Evolutionary conservation across 2,888 invertebrate species (phyloP).

Genomic region (Campaea margaritaria): DNA sequence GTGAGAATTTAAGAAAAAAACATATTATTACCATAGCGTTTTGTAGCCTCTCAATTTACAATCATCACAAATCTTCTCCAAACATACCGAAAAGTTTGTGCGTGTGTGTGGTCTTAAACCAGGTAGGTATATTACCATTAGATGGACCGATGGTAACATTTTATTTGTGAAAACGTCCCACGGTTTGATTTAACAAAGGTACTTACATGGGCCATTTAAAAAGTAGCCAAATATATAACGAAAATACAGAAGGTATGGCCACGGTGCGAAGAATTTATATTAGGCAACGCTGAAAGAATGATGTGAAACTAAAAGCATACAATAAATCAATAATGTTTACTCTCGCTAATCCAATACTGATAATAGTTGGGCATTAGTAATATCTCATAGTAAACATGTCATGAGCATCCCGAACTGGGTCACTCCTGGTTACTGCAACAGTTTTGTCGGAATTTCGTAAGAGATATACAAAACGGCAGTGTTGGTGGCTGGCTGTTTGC

Average conservation of each 20-base stretch:
- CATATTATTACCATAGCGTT: too few relatives aligned
- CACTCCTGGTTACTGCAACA: slow-evolving; percentile 71
- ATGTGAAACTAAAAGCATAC: slow-evolving; percentile 30
- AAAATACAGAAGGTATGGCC: neutral
- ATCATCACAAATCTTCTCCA: too few relatives aligned
- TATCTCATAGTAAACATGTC: slow-evolving; percentile 47
- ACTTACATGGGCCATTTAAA: too few relatives aligned
- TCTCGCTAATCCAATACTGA: slow-evolving; percentile 34
- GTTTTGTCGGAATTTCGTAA: slow-evolving; percentile 83
- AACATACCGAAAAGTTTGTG: too few relatives aligned
- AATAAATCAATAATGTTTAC: slow-evolving; percentile 38
- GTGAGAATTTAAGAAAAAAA: too few relatives aligned
- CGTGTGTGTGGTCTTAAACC: too few relatives aligned
- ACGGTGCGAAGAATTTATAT: neutral
- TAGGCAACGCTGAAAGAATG: slow-evolving; percentile 10
- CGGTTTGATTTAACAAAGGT: too few relatives aligned
- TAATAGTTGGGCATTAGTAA: slow-evolving; percentile 39
- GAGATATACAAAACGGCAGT: slow-evolving; percentile 69
- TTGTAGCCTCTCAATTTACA: too few relatives aligned
- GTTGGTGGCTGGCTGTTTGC: slow-evolving; percentile 65
- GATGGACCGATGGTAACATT: too few relatives aligned
- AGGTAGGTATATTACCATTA: too few relatives aligned
- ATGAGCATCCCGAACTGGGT: slow-evolving; percentile 65
- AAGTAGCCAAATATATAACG: neutral
- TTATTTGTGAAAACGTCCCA: too few relatives aligned